Percentiles rank a stretch among this genome's conserved stretches.
These are phyloP conservation scores for Strix uralensis DNA, from an alignment of 2,113 vertebrate species.

Conservation along the genomic window DNA sequence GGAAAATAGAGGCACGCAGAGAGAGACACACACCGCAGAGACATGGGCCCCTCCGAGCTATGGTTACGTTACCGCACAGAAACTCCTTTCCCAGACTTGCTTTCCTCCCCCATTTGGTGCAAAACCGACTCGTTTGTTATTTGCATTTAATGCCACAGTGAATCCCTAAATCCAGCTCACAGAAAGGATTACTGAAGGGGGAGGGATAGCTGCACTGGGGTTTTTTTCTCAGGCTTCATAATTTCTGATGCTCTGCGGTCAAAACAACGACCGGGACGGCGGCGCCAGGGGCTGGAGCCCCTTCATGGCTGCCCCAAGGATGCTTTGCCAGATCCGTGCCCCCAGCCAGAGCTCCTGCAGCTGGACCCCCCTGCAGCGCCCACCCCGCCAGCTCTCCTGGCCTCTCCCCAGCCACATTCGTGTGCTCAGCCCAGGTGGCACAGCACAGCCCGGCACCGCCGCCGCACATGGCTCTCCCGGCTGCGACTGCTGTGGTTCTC, in stretches of 20 bases:
- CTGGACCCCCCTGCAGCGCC: rapidly evolving
- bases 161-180: conserved; percentile 58
- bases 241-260: not conserved
- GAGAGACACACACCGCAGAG: conserved; percentile 22
- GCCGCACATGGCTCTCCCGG: not conserved
- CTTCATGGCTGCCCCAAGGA: not conserved
- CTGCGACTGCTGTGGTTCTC: rapidly evolving
- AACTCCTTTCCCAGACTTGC: conserved; percentile 21
- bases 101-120: conserved; percentile 8
- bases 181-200: conserved; percentile 49
- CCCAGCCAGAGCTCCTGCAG: not conserved
- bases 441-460: not conserved
- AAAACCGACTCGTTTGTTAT: not conserved
- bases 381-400: not conserved
- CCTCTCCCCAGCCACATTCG: not conserved
- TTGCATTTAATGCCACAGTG: conserved; percentile 36
- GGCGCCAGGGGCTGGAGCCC: rapidly evolving
- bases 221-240: conserved; percentile 1
- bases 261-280: rapidly evolving
- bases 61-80: conserved; percentile 25
- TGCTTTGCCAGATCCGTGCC: not conserved
- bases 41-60: not conserved
- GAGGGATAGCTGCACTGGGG: not conserved
- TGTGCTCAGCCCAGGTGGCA: rapidly evolving
- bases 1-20: conserved; percentile 32